phyloP scores from a whole-genome alignment of 2,888 invertebrate species.

The Anorthoa munda region DNA sequence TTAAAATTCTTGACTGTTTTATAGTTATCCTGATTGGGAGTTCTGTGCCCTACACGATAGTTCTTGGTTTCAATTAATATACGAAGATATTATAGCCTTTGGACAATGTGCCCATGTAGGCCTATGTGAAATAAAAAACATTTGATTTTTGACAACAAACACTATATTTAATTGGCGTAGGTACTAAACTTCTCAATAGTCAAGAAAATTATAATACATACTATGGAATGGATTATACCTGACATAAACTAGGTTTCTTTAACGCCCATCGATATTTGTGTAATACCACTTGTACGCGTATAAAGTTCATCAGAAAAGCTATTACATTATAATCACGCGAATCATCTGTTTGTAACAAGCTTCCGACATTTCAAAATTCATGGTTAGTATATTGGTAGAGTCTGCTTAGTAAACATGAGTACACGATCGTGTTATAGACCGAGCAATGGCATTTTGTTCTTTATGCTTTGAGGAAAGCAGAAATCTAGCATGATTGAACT shows the following conservation, averaged over 20 bases:
- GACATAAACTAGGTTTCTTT: background rate
- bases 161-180: background rate
- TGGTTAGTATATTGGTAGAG: background rate
- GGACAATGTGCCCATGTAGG: too few relatives aligned
- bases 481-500: background rate
- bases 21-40: conserved; percentile 45
- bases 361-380: conserved; percentile 25
- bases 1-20: conserved; percentile 69
- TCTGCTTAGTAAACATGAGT: background rate
- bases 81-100: background rate
- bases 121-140: too few relatives aligned
- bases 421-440: background rate
- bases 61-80: conserved; percentile 17
- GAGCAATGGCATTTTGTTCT: background rate
- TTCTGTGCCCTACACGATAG: conserved; percentile 1
- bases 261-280: conserved; percentile 12
- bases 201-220: background rate
- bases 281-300: conserved; percentile 3
- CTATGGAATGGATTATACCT: background rate
- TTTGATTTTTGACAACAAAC: too few relatives aligned
- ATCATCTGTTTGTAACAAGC: conserved; percentile 32
- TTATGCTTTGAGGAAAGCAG: background rate
- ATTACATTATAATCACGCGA: conserved; percentile 46
- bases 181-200: background rate
- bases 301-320: conserved; percentile 34